Base-by-base conservation (phyloP, 2,888 invertebrate genomes). In the Diabrotica balteata region DNA sequence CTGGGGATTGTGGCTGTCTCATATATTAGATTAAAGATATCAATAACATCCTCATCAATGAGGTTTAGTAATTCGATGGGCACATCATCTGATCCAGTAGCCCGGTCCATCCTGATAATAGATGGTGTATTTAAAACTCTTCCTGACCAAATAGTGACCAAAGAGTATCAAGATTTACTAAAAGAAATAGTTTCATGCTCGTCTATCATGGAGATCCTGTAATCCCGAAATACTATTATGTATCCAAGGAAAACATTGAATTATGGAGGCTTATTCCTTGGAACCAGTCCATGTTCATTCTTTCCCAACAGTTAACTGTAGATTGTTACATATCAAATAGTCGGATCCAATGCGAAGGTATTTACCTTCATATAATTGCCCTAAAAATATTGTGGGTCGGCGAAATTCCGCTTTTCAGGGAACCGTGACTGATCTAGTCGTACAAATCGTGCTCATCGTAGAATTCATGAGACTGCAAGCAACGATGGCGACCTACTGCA, bases 391-490 rank as follows among this genome's bases (percentile, higher is more conserved):
- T n/a, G n/a, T n/a, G 79, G 95, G 93, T 60, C 95, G 96, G 53
- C 88, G 98, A 71, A 98, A 99, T 85, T 98, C 98, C 0, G 97
- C 97, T 42, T 99, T 99, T 86, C 98, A 98, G 97, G 97, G 97
- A 32, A 96, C 95, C 68, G 96, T 96, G 57, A 95, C 95, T 10
- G 98, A 99, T 86, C 88, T 98, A 75, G 98, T 99, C 46, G 97
- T 99, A 59, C 99, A 99, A 88, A 96, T 99, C 65, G 97, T 97
- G 11, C 86, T 99, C 73, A 98, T 99, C 76, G 96, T 98, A 0
- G 99, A 99, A 86, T 98, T 97, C 6, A 95, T 96, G 91, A 90
- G 98, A 59, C 89, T 99, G 45, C 98, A 99, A 87, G 97, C 98
- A 66, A 96, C 98, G 94, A 94, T 99, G 93, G 97, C 96, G 45